phyloP scores from a whole-genome alignment of 1,140 invertebrate genomes.

The Drosophila kohkoa region DNA sequence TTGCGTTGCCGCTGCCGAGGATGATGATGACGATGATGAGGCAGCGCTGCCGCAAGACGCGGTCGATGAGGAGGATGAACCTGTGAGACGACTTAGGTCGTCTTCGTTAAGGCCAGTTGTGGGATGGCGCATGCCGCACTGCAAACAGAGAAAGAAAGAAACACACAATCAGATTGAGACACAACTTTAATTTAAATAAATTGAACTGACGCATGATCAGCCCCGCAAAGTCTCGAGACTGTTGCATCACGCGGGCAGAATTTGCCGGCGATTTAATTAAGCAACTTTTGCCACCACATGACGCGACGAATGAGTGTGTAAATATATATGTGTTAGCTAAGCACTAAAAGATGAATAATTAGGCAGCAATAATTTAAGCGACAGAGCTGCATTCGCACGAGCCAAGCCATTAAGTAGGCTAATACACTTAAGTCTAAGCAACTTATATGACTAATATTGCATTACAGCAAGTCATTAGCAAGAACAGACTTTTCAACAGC shows the following conservation, averaged over 20 bases:
- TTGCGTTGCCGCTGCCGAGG: slow-evolving; percentile 38
- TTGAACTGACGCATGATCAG: slow-evolving; percentile 18
- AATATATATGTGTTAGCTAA: not conserved
- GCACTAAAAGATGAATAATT: slow-evolving; percentile 49
- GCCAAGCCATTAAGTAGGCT: slow-evolving; percentile 41
- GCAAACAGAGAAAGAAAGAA: not conserved
- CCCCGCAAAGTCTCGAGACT: slow-evolving; percentile 34
- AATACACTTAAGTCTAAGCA: not conserved
- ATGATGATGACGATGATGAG: slow-evolving; percentile 68
- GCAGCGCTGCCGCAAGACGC: slow-evolving; percentile 73
- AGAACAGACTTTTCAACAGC: not conserved
- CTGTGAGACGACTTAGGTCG: slow-evolving; percentile 85
- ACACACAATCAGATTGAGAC: no score
- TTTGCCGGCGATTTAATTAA: slow-evolving; percentile 32
- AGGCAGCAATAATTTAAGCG: slow-evolving; percentile 16
- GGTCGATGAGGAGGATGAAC: slow-evolving; percentile 78
- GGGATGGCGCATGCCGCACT: slow-evolving; percentile 85
- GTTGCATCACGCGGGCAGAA: slow-evolving; percentile 34
- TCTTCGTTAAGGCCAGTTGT: slow-evolving; percentile 84
- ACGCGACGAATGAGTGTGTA: slow-evolving; percentile 5
- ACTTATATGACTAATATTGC: slow-evolving; percentile 27
- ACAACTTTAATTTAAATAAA: slow-evolving; percentile 14
- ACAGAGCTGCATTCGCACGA: slow-evolving; percentile 7
- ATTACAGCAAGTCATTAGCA: slow-evolving; percentile 8
- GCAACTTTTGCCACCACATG: slow-evolving; percentile 19